Evolutionary conservation across 2,888 invertebrate species (phyloP), one percentile per base, ranked within the genome.

Genomic region (Archaeoteleia sp.): DNA sequence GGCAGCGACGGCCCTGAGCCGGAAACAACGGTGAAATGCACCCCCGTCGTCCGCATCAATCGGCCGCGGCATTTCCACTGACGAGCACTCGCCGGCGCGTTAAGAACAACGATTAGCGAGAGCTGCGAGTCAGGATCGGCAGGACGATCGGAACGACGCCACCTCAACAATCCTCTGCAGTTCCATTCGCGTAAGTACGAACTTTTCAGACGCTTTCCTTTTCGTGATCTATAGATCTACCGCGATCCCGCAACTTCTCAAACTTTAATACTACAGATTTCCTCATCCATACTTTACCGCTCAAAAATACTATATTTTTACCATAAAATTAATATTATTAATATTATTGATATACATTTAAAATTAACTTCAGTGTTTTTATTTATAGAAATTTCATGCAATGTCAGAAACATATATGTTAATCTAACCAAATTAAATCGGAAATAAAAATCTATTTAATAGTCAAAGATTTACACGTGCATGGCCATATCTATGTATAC

Each of bases 1-100:
- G 78, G 75, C 78, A 80, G 75, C 81, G 80, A 78, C 78, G 81
- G 80, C 81, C 78, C 74, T 74, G 78, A 74, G 82, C 78, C 81
- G 81, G 74, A 75, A 73, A 72, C 80, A 70, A 75, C 79, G 79
- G 75, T 78, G 79, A 78, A 75, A 80, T 79, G 79, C 77, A 70
- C 78, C 77, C 73, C 72, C 72, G 67, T 66, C 78, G 73, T 73
- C 74, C 71, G 71, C 76, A 74, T 78, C 83, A 82, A 78, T 81
- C 79, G 79, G 74, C 78, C 77, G 74, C 77, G 77, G 75, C 75
- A 74, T 77, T 77, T 77, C 76, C 77, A 75, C 73, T 74, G 74
- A 77, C 78, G 76, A 78, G 73, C 78, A 78, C 71, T 73, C 73
- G 75, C 75, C 75, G 55, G 45, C 71, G 62, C 58, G 62, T 67